Conservation (phyloP, 2,888 invertebrate genomes). For the Volucella inflata region DNA sequence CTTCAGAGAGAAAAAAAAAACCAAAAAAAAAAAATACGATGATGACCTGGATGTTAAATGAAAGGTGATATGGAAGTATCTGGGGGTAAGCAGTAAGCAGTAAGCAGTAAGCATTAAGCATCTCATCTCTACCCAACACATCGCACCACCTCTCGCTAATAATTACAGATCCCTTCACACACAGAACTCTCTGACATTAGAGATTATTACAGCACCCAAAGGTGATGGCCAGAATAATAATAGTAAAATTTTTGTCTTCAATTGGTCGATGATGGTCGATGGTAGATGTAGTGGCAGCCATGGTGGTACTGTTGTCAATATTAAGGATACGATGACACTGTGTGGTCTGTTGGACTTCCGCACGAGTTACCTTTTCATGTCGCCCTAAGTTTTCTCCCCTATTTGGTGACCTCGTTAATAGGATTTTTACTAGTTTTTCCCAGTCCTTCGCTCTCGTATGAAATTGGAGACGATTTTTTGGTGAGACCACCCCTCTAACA, state of each 20-base stretch:
- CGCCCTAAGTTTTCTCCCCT: constrained; percentile 10
- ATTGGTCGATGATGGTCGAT: constrained; percentile 38
- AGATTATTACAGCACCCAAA: constrained; percentile 74
- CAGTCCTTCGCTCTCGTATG: constrained; percentile 24
- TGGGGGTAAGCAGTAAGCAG: constrained; percentile 32
- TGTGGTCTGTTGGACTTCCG: constrained; percentile 54
- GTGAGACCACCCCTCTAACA: not conserved
- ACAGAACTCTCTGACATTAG: constrained; percentile 70
- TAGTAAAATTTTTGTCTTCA: constrained; percentile 74
- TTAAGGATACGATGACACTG: too few species aligned
- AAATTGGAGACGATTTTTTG: constrained; percentile 64
- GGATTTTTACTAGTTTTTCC: constrained; percentile 64
- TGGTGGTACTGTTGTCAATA: too few species aligned
- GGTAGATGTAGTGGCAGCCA: too few species aligned
- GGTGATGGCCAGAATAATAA: constrained; percentile 76
- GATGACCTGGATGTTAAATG: constrained; percentile 75
- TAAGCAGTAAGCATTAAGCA: too few species aligned
- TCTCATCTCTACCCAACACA: constrained; percentile 34
- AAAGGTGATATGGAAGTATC: constrained; percentile 71
- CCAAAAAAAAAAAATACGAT: constrained; percentile 31
- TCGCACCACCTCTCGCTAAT: constrained; percentile 55
- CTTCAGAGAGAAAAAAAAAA: constrained; percentile 11
- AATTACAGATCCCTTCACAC: constrained; percentile 68
- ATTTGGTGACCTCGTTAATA: constrained; percentile 69
- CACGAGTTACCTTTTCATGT: constrained; percentile 63